These are phyloP conservation scores for Saccostrea glomerata DNA, from an alignment of 1,140 invertebrate species.

Conservation along the genomic window DNA sequence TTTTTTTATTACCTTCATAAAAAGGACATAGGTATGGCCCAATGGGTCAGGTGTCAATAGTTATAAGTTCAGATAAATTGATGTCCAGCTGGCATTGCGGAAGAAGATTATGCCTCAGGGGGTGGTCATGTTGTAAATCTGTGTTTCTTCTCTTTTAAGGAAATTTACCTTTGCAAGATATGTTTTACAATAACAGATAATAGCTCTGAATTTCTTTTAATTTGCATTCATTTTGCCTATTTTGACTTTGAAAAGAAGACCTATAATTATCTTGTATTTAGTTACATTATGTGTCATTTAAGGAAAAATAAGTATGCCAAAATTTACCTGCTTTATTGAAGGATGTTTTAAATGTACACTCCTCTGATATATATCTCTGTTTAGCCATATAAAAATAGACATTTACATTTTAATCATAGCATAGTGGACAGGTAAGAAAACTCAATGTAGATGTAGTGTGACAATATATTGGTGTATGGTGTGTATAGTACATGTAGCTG, in stretches of 20 bases:
- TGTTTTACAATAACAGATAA: not conserved
- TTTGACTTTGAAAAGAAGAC: no score
- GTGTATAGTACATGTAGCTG: not conserved
- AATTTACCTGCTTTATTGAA: no score
- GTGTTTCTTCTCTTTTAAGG: not conserved
- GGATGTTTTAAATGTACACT: no score
- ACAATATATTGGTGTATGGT: constrained; percentile 28
- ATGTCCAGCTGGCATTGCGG: not conserved
- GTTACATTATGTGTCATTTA: no score
- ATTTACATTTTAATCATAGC: constrained; percentile 35
- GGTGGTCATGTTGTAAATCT: not conserved
- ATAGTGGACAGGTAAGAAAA: constrained; percentile 61
- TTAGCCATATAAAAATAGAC: no score
- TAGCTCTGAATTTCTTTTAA: not conserved
- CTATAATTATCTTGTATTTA: no score
- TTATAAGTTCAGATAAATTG: constrained; percentile 7
- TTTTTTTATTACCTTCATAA: not conserved
- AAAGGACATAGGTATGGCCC: not conserved
- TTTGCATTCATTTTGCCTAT: not conserved
- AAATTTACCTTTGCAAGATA: not conserved
- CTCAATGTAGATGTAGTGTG: constrained; percentile 18
- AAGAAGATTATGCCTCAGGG: constrained; percentile 1
- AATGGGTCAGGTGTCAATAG: not conserved
- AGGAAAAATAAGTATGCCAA: no score
- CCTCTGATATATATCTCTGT: no score